Conservation (phyloP, 2,113 vertebrate genomes). For the Motacilla tschutschensis region DNA sequence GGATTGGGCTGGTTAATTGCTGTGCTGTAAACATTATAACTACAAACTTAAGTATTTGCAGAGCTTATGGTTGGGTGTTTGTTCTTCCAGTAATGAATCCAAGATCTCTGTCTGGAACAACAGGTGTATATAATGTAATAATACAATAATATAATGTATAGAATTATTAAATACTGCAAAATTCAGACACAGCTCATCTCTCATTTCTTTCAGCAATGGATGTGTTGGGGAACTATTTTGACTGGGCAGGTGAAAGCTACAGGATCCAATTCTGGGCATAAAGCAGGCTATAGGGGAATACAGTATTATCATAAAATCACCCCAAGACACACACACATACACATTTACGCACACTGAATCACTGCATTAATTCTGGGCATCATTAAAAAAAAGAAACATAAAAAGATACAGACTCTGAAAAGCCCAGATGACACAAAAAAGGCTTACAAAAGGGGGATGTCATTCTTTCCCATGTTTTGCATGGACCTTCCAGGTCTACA, state of each 20-base stretch:
- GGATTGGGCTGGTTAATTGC: neutral
- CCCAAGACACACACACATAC: neutral
- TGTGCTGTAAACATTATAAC: neutral
- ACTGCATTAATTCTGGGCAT: neutral
- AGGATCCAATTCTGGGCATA: neutral
- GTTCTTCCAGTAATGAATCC: neutral
- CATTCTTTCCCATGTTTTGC: neutral
- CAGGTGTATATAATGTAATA: neutral
- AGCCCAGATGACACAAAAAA: neutral
- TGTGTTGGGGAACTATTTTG: neutral
- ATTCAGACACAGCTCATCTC: neutral
- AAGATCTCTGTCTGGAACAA: neutral
- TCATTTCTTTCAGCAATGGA: neutral
- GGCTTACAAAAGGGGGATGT: neutral
- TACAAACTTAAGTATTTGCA: neutral
- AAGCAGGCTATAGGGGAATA: neutral
- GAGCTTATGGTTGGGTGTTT: neutral
- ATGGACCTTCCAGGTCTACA: neutral
- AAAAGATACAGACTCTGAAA: neutral
- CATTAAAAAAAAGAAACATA: neutral
- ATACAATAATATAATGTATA: neutral
- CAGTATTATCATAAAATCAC: neutral
- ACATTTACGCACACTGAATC: neutral
- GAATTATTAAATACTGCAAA: conserved; percentile 16
- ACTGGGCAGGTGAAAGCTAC: neutral